phyloP scores from a whole-genome alignment of 1,140 invertebrate genomes.

The Drosophila rhopaloa region DNA sequence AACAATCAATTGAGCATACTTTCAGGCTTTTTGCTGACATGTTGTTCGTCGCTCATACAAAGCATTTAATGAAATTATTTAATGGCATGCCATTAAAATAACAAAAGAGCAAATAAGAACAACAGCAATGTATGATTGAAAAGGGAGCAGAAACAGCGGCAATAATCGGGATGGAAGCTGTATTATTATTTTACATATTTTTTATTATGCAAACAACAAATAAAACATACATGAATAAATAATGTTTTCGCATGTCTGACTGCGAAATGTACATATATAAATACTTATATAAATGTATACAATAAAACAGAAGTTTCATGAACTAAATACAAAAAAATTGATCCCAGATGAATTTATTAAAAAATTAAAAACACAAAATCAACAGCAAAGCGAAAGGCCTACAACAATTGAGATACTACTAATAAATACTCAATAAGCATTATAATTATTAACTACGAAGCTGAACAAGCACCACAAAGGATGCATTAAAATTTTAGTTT shows the following conservation, averaged over 20 bases:
- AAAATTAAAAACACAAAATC: conserved; percentile 25
- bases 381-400: conserved; percentile 31
- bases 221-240: conserved; percentile 65
- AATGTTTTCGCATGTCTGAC: conserved; percentile 56
- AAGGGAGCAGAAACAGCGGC: conserved; percentile 8
- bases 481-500: conserved; percentile 13
- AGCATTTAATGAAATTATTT: conserved; percentile 80
- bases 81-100: conserved; percentile 78
- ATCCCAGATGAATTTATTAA: conserved; percentile 43
- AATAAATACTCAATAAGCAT: conserved; percentile 63
- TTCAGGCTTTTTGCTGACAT: conserved; percentile 33
- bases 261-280: conserved; percentile 62
- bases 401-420: conserved; percentile 59
- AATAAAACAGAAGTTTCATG: conserved; percentile 59
- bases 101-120: conserved; percentile 62
- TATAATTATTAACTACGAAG: conserved; percentile 43
- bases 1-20: conserved; percentile 62
- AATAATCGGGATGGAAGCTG: conserved; percentile 4
- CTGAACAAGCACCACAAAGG: conserved; percentile 6
- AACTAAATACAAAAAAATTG: conserved; percentile 48
- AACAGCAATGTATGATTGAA: conserved; percentile 43
- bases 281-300: conserved; percentile 48
- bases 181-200: conserved; percentile 47
- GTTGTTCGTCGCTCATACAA: conserved; percentile 54
- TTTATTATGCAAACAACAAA: conserved; percentile 43